Evolutionary conservation across 2,113 vertebrate species (phyloP), one percentile per base, ranked within the genome.

Genomic region (Colaptes auratus): DNA sequence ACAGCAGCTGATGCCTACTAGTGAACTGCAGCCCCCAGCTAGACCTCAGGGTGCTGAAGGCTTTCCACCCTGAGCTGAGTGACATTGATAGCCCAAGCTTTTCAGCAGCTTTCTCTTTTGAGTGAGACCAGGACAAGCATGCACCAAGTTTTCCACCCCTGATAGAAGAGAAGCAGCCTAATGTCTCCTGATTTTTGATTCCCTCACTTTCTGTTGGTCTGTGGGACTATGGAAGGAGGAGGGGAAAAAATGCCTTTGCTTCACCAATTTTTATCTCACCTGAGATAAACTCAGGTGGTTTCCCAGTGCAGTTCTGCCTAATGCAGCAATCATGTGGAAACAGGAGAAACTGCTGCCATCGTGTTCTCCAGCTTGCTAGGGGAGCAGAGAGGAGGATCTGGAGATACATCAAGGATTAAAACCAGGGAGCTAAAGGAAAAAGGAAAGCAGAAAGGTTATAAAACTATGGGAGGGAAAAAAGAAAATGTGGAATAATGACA

Each of bases 171-270:
- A 60, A 70, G 79, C 24, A 46, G 24, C 50, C 78, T 60, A 67
- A 52, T 52, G 8, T 7, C 28, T 94, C 31, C 28, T 60, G 35
- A 0, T 4, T 73, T 59, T 11, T 7, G 2, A 8, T 10, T 2
- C 64, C 25, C 17, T 36, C 10, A 4, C 30, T 61, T 88, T 46
- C 7, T 48, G 5, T 80, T 88, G 52, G 14, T 30, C 46, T 77
- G 8, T 75, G 33, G 16, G 46, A 76, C 72, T 25, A 66, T 91
- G 9, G 4, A 82, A 74, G 46, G 5, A 28, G 10, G 56, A 6
- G 28, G 12, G 31, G 50, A 24, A 52, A 39, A 28, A 77, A 35
- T 24, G 7, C 24, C 35, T 87, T 59, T 70, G 23, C 72, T 67
- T 89, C 28, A 24, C 15, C 10, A 30, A 0, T 85, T 91, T 90